Conservation (phyloP, 2,888 invertebrate species). For the Caradrina clavipalpis region DNA sequence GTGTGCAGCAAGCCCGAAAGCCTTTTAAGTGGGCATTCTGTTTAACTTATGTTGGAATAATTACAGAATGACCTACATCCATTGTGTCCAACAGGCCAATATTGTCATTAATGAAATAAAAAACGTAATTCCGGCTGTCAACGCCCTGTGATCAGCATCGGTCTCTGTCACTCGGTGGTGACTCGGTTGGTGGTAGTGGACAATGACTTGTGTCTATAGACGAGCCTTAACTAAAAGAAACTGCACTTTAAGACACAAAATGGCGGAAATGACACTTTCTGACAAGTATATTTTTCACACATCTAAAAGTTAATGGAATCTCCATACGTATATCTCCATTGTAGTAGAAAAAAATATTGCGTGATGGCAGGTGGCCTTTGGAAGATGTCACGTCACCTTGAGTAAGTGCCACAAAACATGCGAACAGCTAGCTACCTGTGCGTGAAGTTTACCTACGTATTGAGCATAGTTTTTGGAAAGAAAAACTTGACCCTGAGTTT, state of each 20-base stretch:
- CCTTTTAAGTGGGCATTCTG: constrained; percentile 10
- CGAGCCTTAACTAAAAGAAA: neutral
- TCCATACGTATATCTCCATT: neutral
- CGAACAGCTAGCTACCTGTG: constrained; percentile 8
- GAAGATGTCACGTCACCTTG: constrained; percentile 25
- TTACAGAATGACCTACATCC: neutral
- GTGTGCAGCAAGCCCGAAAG: neutral
- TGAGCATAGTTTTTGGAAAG: neutral
- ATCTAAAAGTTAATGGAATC: neutral
- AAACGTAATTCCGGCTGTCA: neutral
- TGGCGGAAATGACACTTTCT: too few relatives aligned
- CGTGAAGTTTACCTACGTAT: neutral
- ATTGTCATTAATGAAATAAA: neutral
- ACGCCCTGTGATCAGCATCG: neutral
- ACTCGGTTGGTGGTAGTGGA: neutral
- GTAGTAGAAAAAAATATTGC: constrained; percentile 11
- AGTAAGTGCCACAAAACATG: constrained; percentile 30
- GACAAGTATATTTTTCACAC: neutral
- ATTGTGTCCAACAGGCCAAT: neutral
- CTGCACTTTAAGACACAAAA: too few relatives aligned
- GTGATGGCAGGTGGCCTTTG: constrained; percentile 23
- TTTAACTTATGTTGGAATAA: neutral
- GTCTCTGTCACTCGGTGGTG: neutral
- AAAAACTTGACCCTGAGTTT: neutral
- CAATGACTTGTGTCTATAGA: neutral